phyloP scores from a whole-genome alignment of 2,797 vertebrate species.

The Varecia variegata region DNA sequence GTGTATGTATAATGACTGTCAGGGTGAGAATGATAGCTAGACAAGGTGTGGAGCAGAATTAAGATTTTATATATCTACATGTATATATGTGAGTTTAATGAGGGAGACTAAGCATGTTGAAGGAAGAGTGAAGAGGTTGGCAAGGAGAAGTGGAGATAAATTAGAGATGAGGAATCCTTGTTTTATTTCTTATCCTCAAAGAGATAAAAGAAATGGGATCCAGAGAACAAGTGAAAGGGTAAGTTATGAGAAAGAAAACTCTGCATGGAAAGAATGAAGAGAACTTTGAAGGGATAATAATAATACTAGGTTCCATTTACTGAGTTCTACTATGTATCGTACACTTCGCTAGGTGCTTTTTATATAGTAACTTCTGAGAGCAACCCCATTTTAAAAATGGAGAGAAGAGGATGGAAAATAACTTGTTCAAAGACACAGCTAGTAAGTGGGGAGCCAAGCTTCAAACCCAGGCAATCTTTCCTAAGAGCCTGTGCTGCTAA shows the following conservation, averaged over 20 bases:
- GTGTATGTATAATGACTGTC: neutral
- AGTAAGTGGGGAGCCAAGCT: neutral
- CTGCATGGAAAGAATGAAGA: neutral
- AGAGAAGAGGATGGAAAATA: neutral
- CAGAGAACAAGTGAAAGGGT: neutral
- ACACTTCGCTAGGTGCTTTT: neutral
- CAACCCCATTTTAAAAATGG: neutral
- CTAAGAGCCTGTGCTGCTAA: neutral
- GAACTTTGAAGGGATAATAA: neutral
- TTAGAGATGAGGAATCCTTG: neutral
- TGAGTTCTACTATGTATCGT: neutral
- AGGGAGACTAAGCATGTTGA: neutral
- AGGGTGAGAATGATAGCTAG: neutral
- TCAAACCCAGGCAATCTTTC: no score
- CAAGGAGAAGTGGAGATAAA: neutral
- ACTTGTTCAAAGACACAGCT: neutral
- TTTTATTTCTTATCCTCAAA: neutral
- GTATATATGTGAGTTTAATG: neutral
- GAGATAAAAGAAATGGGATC: neutral
- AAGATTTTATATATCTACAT: accelerated
- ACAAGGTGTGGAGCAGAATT: neutral
- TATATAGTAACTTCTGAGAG: neutral
- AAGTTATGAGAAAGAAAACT: neutral
- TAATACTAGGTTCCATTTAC: neutral
- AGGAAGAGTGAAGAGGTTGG: neutral